These are phyloP conservation scores for Fulmarus glacialis DNA, from an alignment of 2,113 vertebrate genomes.

Conservation along the genomic window DNA sequence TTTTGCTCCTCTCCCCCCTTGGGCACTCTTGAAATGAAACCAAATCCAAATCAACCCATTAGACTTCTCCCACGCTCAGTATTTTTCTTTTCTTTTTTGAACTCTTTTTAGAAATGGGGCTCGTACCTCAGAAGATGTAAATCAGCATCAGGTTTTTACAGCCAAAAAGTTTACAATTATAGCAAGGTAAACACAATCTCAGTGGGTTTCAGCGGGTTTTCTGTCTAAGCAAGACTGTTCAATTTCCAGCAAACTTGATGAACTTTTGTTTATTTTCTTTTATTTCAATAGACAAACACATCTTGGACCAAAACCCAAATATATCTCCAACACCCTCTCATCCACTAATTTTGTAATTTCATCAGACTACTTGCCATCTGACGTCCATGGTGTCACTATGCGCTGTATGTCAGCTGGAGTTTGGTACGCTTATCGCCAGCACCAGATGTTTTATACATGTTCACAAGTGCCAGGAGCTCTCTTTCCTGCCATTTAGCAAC, in stretches of 20 bases:
- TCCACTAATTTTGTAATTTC: not conserved
- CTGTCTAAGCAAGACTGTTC: not conserved
- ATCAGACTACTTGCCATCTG: not conserved
- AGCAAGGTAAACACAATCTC: not conserved
- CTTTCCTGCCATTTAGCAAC: constrained; percentile 34
- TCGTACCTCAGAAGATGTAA: not conserved
- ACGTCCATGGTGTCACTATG: not conserved
- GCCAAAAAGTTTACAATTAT: not conserved
- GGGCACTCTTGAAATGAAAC: not conserved
- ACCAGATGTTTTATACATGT: constrained; percentile 38
- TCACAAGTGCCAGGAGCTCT: constrained; percentile 16
- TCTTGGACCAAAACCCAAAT: not conserved
- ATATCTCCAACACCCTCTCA: not conserved
- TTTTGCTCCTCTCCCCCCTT: not conserved
- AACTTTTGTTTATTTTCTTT: not conserved
- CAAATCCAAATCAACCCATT: not conserved
- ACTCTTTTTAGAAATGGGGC: not conserved
- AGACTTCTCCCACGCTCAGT: fast-evolving
- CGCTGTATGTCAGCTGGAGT: not conserved
- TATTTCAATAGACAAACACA: not conserved
- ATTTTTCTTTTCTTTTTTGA: not conserved
- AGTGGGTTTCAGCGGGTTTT: not conserved
- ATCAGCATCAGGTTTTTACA: not conserved
- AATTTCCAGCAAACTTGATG: not conserved
- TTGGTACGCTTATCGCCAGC: not conserved